Evolutionary conservation across 2,888 invertebrate genomes (phyloP).

Genomic region (Perithous albicinctus): DNA sequence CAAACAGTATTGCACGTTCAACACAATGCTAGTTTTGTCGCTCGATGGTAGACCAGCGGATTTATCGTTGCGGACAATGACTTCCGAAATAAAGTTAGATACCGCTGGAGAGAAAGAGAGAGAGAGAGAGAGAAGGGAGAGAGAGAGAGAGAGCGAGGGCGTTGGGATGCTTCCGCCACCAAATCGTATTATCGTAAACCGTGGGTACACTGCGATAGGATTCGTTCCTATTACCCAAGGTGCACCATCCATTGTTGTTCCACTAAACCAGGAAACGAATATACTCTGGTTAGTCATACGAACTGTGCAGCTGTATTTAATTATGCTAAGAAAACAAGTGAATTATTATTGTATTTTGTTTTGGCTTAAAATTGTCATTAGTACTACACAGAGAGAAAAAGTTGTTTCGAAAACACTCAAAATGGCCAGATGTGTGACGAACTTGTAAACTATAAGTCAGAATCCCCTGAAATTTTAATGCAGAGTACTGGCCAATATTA

Average conservation of each 20-base stretch:
- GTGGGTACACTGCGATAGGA: conserved; percentile 39
- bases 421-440: no score
- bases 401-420: not conserved
- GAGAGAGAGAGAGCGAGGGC: conserved; percentile 12
- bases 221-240: conserved; percentile 57
- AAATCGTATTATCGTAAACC: conserved; percentile 60
- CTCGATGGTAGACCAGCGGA: conserved; percentile 51
- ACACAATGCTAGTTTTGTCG: conserved; percentile 68
- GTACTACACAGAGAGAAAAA: not conserved
- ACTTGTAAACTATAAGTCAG: no score
- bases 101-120: conserved; percentile 34
- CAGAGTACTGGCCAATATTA: no score
- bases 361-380: not conserved
- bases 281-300: conserved; percentile 15
- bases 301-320: not conserved
- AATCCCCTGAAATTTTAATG: no score
- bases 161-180: conserved; percentile 16
- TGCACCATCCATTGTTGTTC: conserved; percentile 53
- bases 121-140: conserved; percentile 29
- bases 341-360: not conserved
- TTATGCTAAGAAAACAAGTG: conserved; percentile 4
- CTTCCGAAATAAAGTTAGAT: conserved; percentile 69
- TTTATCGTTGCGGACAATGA: conserved; percentile 69
- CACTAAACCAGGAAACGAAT: conserved; percentile 29
- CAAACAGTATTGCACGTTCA: not conserved